A percentile compares a stretch with the other conserved stretches of the same genome.
Evolutionary conservation across 2,888 invertebrate genomes (phyloP).

Genomic region (Eumerus sabulonum): DNA sequence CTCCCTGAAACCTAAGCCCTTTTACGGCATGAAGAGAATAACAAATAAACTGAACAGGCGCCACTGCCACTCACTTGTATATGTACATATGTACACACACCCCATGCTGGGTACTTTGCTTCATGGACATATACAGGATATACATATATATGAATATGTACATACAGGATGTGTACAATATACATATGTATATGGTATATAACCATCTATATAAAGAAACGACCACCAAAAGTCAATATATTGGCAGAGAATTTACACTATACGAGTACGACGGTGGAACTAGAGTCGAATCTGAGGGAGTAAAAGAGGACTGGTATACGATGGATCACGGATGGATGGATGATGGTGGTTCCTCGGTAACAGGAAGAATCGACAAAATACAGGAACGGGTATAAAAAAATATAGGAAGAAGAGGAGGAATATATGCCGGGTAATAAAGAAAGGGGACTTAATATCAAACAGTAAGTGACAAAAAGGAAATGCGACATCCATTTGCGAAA

Average conservation of each 20-base stretch:
- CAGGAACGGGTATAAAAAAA: background rate
- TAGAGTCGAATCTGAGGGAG: no score
- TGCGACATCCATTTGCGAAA: constrained; percentile 67
- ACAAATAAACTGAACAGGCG: constrained; percentile 34
- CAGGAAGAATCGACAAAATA: background rate
- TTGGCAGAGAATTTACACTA: constrained; percentile 18
- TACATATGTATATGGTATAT: constrained; percentile 15
- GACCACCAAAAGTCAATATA: constrained; percentile 62
- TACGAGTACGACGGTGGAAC: background rate
- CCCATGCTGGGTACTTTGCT: no score
- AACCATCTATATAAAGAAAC: no score
- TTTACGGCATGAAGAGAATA: constrained; percentile 17
- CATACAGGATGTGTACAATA: constrained; percentile 18
- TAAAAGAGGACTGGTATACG: no score
- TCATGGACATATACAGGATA: no score
- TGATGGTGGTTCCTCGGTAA: constrained; percentile 19
- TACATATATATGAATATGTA: no score
- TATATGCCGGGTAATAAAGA: constrained; percentile 45
- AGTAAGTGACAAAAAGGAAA: constrained; percentile 68
- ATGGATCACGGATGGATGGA: constrained; percentile 55
- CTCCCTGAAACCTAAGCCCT: constrained; percentile 21
- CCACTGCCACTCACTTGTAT: constrained; percentile 23
- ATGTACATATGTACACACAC: no score
- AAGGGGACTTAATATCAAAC: constrained; percentile 64
- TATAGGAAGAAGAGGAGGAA: background rate